Evolutionary conservation across 2,113 vertebrate species (phyloP), one percentile per base, ranked within the genome.

Genomic region (Nerophis ophidion): DNA sequence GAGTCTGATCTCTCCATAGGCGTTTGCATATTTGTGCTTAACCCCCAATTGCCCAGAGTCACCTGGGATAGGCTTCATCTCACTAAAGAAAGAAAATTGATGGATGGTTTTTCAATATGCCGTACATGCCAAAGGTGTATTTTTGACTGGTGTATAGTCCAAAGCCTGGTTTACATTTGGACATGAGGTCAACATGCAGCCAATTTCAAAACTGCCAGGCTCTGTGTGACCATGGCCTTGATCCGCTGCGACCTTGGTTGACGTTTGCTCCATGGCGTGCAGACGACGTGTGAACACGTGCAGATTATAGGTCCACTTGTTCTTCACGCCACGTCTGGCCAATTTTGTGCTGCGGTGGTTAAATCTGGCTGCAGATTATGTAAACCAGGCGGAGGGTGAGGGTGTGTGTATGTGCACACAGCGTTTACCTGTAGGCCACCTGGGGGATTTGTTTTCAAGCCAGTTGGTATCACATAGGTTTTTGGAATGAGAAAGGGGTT

Each of bases 281-380:
- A 75, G 69, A 72, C 65, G 56, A 15, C 57, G 47, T 45, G 61
- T 2, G 2, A 8, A 11, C 8, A 8, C 15, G 14, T 54, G 65
- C 56, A 57, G 68, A 73, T 61, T 74, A 58, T 62, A 74, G 35
- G 59, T 65, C n/a, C 2, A 19, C 1, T 64, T 54, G 44, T 46
- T 44, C 45, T 52, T 65, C 63, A 48, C 55, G 38, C 44, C 12
- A 10, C 7, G 69, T 76, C 72, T 70, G 48, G 26, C 48, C 70
- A 76, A 55, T 59, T 71, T 48, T 50, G 34, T 35, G 0, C 63
- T 59, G 44, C 0, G 2, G 15, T 58, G 53, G 64, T 53, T 60
- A 72, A 59, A 74, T 72, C 16, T 59, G 64, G 9, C 44, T 26
- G 8, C 35, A 65, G 70, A 76, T 89, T 88, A 81, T 57, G 70